These are phyloP conservation scores for Notospermus geniculatus DNA, from an alignment of 1,140 invertebrate genomes.

Conservation along the genomic window DNA sequence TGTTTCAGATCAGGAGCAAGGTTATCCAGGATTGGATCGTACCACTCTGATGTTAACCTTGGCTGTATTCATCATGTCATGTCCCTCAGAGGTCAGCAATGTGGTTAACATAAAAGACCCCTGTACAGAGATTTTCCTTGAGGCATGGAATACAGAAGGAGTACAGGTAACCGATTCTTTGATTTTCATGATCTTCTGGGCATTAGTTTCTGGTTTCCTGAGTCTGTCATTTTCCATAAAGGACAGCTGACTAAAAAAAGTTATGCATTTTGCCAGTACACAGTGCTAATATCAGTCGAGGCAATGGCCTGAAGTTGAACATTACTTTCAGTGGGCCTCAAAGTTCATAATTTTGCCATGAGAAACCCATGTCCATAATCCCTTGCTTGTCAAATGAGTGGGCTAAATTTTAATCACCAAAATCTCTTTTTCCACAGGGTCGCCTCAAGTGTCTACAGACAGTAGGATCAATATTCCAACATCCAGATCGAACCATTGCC, in stretches of 20 bases:
- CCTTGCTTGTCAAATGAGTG: background rate
- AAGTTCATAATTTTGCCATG: background rate
- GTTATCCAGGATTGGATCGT: slow-evolving; percentile 69
- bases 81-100: slow-evolving; percentile 71
- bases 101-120: slow-evolving; percentile 84
- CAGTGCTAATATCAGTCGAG: too few relatives aligned
- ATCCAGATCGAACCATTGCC: slow-evolving; percentile 68
- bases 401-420: background rate
- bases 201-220: too few relatives aligned
- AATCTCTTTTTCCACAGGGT: slow-evolving; percentile 57
- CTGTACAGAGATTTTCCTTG: slow-evolving; percentile 88
- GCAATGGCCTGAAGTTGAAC: too few relatives aligned
- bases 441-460: slow-evolving; percentile 77
- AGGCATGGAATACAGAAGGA: slow-evolving; percentile 76
- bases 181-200: too few relatives aligned
- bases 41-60: slow-evolving; percentile 78
- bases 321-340: too few relatives aligned
- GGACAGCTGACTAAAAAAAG: too few relatives aligned
- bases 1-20: slow-evolving; percentile 65
- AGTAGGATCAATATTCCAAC: slow-evolving; percentile 71
- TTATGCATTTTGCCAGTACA: too few relatives aligned
- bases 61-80: slow-evolving; percentile 81
- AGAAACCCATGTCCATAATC: background rate
- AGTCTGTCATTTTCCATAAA: too few relatives aligned
- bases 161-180: slow-evolving; percentile 71